These are phyloP conservation scores for Synchiropus splendidus DNA, from an alignment of 2,113 vertebrate genomes.

Conservation along the genomic window DNA sequence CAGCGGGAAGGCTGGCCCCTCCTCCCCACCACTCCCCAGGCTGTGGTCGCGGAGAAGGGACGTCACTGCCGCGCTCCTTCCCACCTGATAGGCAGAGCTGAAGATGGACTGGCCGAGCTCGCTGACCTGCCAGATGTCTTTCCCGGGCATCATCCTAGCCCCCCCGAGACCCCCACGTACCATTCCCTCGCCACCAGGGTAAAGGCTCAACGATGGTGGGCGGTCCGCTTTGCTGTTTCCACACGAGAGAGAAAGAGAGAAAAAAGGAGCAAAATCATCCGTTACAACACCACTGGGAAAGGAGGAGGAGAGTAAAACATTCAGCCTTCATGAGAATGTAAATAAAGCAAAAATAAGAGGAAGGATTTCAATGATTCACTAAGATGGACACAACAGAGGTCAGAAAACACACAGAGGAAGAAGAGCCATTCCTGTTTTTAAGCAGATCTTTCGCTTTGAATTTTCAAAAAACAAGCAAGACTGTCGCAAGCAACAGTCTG, in stretches of 20 bases:
- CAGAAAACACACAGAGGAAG: too few relatives aligned
- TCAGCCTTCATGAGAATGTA: too few relatives aligned
- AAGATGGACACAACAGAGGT: too few relatives aligned
- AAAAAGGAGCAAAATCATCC: not conserved
- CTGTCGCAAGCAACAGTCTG: too few relatives aligned
- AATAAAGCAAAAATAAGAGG: too few relatives aligned
- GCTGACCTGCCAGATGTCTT: slow-evolving; percentile 92
- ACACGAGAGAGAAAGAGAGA: slow-evolving; percentile 17
- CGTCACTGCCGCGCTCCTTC: slow-evolving; percentile 53
- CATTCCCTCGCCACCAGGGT: slow-evolving; percentile 85
- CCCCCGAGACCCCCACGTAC: slow-evolving; percentile 91
- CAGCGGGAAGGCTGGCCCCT: slow-evolving; percentile 22
- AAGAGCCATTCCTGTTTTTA: too few relatives aligned
- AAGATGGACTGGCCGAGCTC: slow-evolving; percentile 83
- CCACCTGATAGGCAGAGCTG: slow-evolving; percentile 93
- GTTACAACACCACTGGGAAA: too few relatives aligned
- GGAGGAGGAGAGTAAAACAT: not conserved
- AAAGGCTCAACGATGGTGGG: slow-evolving; percentile 89
- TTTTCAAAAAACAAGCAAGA: too few relatives aligned
- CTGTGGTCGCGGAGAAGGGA: slow-evolving; percentile 8
- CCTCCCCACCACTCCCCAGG: slow-evolving; percentile 29
- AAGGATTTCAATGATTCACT: too few relatives aligned
- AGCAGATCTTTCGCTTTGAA: too few relatives aligned
- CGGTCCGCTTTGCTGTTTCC: slow-evolving; percentile 86
- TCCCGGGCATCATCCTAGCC: slow-evolving; percentile 80